Conservation (phyloP, 2,113 vertebrate genomes). For the Pterocles orientalis region DNA sequence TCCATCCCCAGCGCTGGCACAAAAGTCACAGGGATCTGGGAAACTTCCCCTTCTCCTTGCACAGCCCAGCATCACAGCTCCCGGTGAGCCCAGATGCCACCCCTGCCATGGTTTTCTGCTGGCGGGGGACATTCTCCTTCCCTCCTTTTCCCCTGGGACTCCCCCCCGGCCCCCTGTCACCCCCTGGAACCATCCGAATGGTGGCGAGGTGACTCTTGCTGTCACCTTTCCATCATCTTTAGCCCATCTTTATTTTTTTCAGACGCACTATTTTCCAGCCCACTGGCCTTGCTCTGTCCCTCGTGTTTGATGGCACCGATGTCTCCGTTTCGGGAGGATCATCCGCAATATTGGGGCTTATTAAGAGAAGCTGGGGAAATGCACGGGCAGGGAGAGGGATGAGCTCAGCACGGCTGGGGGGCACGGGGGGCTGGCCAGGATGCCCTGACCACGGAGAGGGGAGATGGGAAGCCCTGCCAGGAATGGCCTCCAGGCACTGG, state of each 20-base stretch:
- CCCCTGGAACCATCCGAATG: not conserved
- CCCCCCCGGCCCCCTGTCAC: not conserved
- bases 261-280: constrained; percentile 55
- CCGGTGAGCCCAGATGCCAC: rapidly evolving
- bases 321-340: constrained; percentile 55
- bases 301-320: constrained; percentile 50
- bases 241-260: constrained; percentile 5
- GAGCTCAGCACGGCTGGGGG: rapidly evolving
- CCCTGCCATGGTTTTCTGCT: rapidly evolving
- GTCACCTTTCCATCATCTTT: constrained; percentile 26
- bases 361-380: not conserved
- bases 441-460: not conserved
- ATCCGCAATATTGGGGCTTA: not conserved
- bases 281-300: constrained; percentile 61
- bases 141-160: not conserved
- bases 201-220: not conserved
- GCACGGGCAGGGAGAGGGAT: not conserved
- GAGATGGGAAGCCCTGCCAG: not conserved
- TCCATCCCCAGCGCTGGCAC: not conserved
- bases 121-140: not conserved
- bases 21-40: not conserved
- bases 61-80: not conserved
- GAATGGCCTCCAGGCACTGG: not conserved
- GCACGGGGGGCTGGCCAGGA: no score
- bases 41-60: not conserved